A percentile compares a stretch with the other conserved stretches of the same genome.
phyloP scores from a whole-genome alignment of 2,113 vertebrate genomes.

The Tyto alba region DNA sequence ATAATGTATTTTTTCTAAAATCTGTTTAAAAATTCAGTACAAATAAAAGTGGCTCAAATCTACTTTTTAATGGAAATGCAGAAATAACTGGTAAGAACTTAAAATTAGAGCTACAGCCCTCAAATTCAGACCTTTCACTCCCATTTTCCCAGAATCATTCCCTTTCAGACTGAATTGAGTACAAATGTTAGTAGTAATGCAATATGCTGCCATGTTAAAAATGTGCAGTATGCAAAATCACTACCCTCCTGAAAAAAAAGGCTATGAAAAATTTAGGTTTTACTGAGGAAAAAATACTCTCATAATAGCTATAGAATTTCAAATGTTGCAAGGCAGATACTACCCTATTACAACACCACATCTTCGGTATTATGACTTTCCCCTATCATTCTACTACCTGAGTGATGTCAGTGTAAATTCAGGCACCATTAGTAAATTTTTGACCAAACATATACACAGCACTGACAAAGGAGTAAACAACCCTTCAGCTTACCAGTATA shows the following conservation, averaged over 20 bases:
- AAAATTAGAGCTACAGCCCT: not conserved
- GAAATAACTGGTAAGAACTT: not conserved
- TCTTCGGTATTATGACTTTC: slow-evolving; percentile 64
- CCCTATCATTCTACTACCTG: slow-evolving; percentile 80
- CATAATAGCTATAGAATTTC: slow-evolving; percentile 63
- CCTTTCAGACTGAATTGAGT: not conserved
- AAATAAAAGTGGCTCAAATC: not conserved
- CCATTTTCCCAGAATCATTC: not conserved
- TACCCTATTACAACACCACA: slow-evolving; percentile 54
- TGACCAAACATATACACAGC: slow-evolving; percentile 76
- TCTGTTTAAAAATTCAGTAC: not conserved
- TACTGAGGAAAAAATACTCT: slow-evolving; percentile 70
- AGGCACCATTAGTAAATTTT: slow-evolving; percentile 82
- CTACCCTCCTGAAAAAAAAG: slow-evolving; percentile 63
- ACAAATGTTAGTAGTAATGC: not conserved
- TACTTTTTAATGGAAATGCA: not conserved
- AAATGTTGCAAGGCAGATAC: slow-evolving; percentile 69
- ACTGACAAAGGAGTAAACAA: slow-evolving; percentile 76
- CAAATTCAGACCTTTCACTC: slow-evolving; percentile 11
- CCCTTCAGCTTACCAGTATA: slow-evolving; percentile 69
- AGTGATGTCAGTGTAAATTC: slow-evolving; percentile 83
- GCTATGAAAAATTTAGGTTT: slow-evolving; percentile 63
- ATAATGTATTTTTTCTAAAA: not conserved
- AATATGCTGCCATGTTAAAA: slow-evolving; percentile 38
- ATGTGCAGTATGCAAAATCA: slow-evolving; percentile 52